Evolutionary conservation across 2,113 vertebrate genomes (phyloP).

Genomic region (Scartelaos histophorus): DNA sequence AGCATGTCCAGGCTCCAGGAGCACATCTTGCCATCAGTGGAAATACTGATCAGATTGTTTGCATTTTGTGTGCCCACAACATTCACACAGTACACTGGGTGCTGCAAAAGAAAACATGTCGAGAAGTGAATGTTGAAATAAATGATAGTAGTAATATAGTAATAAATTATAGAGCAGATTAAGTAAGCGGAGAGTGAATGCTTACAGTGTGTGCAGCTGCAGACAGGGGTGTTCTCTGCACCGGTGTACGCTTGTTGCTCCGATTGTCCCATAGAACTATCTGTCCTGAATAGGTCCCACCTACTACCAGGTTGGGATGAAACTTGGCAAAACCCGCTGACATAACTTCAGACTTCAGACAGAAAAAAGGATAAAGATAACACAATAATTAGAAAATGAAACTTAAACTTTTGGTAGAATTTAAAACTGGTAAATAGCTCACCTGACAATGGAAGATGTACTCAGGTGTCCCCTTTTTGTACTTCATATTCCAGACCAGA

Average conservation of each 20-base stretch:
- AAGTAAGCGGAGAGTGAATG: not conserved
- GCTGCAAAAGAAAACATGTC: constrained; percentile 37
- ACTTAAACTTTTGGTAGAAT: not conserved
- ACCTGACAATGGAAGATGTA: constrained; percentile 99
- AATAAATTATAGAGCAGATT: not conserved
- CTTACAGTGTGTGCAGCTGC: constrained; percentile 95
- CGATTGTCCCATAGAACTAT: constrained; percentile 99
- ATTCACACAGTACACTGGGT: constrained; percentile 69
- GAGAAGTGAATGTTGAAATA: not conserved
- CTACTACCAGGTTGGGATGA: constrained; percentile 96
- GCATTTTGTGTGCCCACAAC: constrained; percentile 91
- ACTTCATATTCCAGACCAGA: constrained; percentile 98
- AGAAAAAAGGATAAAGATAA: not conserved
- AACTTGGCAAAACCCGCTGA: constrained; percentile 96
- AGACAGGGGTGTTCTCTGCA: constrained; percentile 95
- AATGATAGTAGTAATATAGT: not conserved
- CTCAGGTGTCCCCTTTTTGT: constrained; percentile 95
- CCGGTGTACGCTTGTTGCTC: constrained; percentile 96
- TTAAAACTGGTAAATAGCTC: not conserved
- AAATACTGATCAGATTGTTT: constrained; percentile 96
- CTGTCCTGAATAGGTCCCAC: constrained; percentile 96
- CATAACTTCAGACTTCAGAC: constrained; percentile 96
- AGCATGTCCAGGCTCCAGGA: constrained; percentile 97
- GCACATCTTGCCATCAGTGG: constrained; percentile 97
- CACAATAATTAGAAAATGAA: not conserved